Evolutionary conservation across 2,113 vertebrate genomes (phyloP), one percentile per base, ranked within the genome.

Genomic region (Xiphophorus couchianus): DNA sequence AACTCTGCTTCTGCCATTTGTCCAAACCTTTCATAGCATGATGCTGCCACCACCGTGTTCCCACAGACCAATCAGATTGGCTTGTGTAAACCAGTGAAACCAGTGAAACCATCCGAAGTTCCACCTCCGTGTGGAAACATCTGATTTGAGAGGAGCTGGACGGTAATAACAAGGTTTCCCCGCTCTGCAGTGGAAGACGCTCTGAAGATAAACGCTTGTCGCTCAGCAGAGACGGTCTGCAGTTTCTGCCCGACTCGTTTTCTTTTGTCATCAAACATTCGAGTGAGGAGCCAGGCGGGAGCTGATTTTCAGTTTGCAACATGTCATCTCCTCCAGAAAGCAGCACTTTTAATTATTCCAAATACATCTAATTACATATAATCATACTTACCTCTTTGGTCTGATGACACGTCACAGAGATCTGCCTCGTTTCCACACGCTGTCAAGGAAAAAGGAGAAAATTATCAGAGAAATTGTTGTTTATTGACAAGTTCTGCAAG

Each of bases 281-380:
- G 13, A 17, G 28, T 33, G 48, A 72, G 14, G 61, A 71, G 35
- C 17, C 9, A 27, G 37, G 51, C 14, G 3, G 2, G 58, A 42
- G 3, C 62, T 48, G 65, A 66, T 72, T 74, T 79, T 29, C 5
- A 51, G 63, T 74, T 70, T 73, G 66, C 35, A 66, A 35, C 17
- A 2, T 63, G 68, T 86, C 84, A 73, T 67, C 76, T 58, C 54
- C n/a, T 58, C 51, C 84, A 66, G 1, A 25, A 72, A 19, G 9
- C 67, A 7, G 5, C 28, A 30, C n/a, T 78, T 75, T 79, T 62
- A 60, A 60, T 71, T 61, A 63, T 77, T 39, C 27, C 58, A 76
- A 89, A 77, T 33, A 80, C 3, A 30, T 64, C 61, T 84, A 72
- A 88, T 85, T 72, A 78, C 19, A 76, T 71, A 35, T 74, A 78